Base-by-base conservation (phyloP, 2,797 vertebrate species). In the Hypotaenidia okinawae region DNA sequence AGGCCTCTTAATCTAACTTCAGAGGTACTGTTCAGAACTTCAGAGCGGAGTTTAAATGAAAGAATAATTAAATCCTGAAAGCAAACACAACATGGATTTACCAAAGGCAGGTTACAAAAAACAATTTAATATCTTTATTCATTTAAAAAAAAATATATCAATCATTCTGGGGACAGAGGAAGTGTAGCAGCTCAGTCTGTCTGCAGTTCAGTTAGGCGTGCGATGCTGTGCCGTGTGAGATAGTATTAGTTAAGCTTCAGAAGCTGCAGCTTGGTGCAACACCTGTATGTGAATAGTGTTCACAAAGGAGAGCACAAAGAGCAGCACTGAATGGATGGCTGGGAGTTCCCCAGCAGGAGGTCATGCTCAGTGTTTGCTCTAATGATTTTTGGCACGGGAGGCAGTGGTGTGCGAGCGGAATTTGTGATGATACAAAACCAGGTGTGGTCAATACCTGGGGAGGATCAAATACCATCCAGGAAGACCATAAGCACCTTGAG, bases 21-120 rank as follows among this genome's bases (percentile, higher is more conserved):
- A 54, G 75, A 95, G 57, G 68, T 89, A 37, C 45, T 59, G 27
- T 74, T 92, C 61, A 92, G 78, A 90, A 93, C 93, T 95, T 95
- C 79, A 94, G 84, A 95, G 89, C 32, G 68, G 51, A 83, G 57
- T 89, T 94, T 35, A 92, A 93, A 92, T 94, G 52, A 92, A 91
- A 93, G 78, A 92, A 89, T 91, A 92, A 90, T 93, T 90, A 92
- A 87, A 95, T 93, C 79, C 94, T 75, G 72, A 92, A 95, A 89
- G 81, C 55, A 96, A 96, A 93, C 78, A 85, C 75, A 92, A 64
- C 23, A 47, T 33, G 33, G 87, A 51, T 92, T 93, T 95, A 64
- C 67, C 49, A 61, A 87, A 94, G 64, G 57, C 90, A 90, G 61
- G 84, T 94, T 87, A 64, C 52, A 64, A 93, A 95, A 95, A 58